Evolutionary conservation across 1,140 invertebrate species (phyloP).

Genomic region (Hyposmocoma kahamanoa): DNA sequence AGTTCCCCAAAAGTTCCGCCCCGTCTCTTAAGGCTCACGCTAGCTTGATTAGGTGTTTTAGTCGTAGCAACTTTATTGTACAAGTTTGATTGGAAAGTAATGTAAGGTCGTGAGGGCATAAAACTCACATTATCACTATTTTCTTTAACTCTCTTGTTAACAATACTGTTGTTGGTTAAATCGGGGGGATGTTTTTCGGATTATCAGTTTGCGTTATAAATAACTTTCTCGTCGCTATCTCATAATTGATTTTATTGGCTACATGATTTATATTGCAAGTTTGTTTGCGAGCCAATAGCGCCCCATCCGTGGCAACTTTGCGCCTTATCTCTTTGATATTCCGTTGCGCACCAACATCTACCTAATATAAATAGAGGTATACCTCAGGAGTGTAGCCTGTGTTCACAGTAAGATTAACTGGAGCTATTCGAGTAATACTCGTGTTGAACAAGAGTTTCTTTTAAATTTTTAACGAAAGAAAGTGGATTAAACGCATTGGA

Average conservation of each 20-base stretch:
- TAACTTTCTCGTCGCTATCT: slow-evolving; percentile 8
- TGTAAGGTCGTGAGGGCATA: slow-evolving; percentile 25
- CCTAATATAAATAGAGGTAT: too few relatives aligned
- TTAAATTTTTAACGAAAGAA: too few relatives aligned
- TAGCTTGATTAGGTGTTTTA: slow-evolving; percentile 48
- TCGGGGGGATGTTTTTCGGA: slow-evolving; percentile 19
- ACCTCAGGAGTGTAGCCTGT: too few relatives aligned
- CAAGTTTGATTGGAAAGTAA: slow-evolving; percentile 53
- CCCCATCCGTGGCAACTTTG: too few relatives aligned
- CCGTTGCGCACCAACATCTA: too few relatives aligned
- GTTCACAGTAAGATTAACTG: too few relatives aligned
- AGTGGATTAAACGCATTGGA: slow-evolving; percentile 22
- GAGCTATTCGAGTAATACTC: too few relatives aligned
- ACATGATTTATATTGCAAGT: slow-evolving; percentile 1
- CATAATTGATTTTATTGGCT: slow-evolving; percentile 9
- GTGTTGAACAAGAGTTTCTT: too few relatives aligned
- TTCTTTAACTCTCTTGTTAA: slow-evolving; percentile 24
- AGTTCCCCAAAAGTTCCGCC: slow-evolving; percentile 11
- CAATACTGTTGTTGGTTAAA: slow-evolving; percentile 26
- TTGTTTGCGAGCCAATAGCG: too few relatives aligned
- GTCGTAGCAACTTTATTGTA: slow-evolving; percentile 37
- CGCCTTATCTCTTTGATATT: slow-evolving; percentile 11
- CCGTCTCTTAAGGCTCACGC: slow-evolving; percentile 14
- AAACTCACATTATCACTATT: slow-evolving; percentile 35
- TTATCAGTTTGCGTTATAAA: slow-evolving; percentile 10